phyloP scores from a whole-genome alignment of 2,113 vertebrate species.

The Nycticorax nycticorax region DNA sequence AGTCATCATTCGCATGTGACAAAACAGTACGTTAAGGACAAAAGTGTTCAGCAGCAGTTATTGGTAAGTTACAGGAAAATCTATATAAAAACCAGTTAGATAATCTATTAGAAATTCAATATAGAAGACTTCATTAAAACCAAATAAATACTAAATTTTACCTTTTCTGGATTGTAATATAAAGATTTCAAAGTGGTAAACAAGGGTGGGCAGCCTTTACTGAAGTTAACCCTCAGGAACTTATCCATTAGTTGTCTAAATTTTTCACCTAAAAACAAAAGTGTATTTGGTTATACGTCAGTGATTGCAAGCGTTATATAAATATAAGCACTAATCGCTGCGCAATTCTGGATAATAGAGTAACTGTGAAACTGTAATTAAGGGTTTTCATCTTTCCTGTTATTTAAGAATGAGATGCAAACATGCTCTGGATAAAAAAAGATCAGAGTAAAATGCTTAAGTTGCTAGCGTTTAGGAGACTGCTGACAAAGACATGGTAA shows the following conservation, averaged over 20 bases:
- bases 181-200: conserved; percentile 85
- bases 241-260: conserved; percentile 82
- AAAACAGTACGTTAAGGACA: background rate
- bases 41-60: background rate
- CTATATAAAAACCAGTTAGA: background rate
- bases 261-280: conserved; percentile 80
- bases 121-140: conserved; percentile 48
- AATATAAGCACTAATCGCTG: background rate
- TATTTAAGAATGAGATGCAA: background rate
- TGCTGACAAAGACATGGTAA: background rate
- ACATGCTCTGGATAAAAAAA: background rate
- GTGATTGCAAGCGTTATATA: conserved; percentile 41
- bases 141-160: conserved; percentile 73
- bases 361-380: background rate
- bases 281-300: conserved; percentile 67
- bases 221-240: conserved; percentile 81
- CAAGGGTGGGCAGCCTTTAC: conserved; percentile 81
- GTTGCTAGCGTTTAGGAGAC: background rate
- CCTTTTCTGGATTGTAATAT: conserved; percentile 82
- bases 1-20: background rate
- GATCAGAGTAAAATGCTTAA: background rate
- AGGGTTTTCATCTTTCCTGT: background rate
- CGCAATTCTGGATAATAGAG: background rate
- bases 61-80: background rate
- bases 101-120: conserved; percentile 13